These are phyloP conservation scores for Melipona beecheii DNA, from an alignment of 2,888 invertebrate species.

Conservation along the genomic window DNA sequence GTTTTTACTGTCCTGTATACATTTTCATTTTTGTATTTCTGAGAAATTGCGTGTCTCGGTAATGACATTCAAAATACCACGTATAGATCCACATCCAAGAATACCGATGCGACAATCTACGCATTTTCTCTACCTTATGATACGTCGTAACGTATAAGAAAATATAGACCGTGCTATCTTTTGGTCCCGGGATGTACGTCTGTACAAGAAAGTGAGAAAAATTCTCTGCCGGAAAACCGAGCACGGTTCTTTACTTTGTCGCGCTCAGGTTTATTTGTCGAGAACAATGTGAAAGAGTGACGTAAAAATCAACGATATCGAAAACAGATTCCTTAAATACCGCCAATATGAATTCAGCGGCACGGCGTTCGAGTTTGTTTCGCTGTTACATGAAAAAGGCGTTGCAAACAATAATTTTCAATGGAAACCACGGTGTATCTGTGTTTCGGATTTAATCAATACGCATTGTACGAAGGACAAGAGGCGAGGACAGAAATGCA, in stretches of 20 bases:
- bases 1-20: too few relatives aligned
- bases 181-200: too few relatives aligned
- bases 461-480: background rate
- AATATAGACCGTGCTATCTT: too few relatives aligned
- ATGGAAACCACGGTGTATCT: background rate
- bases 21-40: too few relatives aligned
- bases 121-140: too few relatives aligned
- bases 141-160: too few relatives aligned
- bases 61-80: too few relatives aligned
- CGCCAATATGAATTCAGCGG: background rate
- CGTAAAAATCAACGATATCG: too few relatives aligned
- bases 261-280: background rate
- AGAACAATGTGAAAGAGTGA: background rate
- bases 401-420: background rate
- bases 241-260: constrained; percentile 3
- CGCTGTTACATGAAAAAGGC: background rate
- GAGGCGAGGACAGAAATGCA: background rate
- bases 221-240: background rate
- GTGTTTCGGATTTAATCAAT: constrained; percentile 16
- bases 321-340: background rate
- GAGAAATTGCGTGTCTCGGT: too few relatives aligned
- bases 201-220: too few relatives aligned
- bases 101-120: too few relatives aligned
- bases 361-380: background rate
- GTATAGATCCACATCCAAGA: too few relatives aligned